Evolutionary conservation across 2,113 vertebrate genomes (phyloP), one percentile per base, ranked within the genome.

Genomic region (Miniopterus natalensis): DNA sequence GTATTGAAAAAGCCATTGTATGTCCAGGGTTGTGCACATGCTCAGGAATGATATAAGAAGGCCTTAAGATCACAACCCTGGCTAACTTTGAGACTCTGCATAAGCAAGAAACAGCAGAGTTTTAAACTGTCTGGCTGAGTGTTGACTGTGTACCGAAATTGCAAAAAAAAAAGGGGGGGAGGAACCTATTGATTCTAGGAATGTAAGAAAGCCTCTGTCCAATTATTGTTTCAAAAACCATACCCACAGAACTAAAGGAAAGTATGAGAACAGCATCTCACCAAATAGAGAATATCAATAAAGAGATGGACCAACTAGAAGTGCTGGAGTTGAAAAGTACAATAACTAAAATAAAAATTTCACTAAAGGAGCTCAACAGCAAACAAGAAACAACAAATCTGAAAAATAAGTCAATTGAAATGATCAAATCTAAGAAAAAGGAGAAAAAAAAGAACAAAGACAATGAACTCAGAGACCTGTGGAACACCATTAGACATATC

Each of bases 231-330:
- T 75, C 36, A 92, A 59, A 92, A 75, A 75, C 49, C 49, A 51
- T 77, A 92, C 66, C 31, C 23, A 77, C 57, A 66, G 59, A 84
- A 77, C 61, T 36, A 90, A 84, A 42, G 23, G 79, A 74, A 74
- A 84, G 45, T 25, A 53, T 84, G 20, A 74, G 49, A 36, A 59
- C 14, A 40, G 7, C 77, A 77, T 51, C 9, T 84, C 21, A 73
- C 47, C 83, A 77, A 77, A 78, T 51, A n/a, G 27, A 90, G 63
- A 84, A 61, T 78, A 84, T 45, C n/a, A 70, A 51, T 68, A 84
- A 89, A 88, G 45, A 55, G n/a, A 55, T 10, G 7, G 6, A 51
- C 23, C 23, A 77, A 75, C 27, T 40, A 51, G 21, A 85, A 77
- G 53, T 77, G 29, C 36, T 66, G 49, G 47, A 65, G 47, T 65